These are phyloP conservation scores for Chromis chromis DNA, from an alignment of 2,797 vertebrate species.

Conservation along the genomic window DNA sequence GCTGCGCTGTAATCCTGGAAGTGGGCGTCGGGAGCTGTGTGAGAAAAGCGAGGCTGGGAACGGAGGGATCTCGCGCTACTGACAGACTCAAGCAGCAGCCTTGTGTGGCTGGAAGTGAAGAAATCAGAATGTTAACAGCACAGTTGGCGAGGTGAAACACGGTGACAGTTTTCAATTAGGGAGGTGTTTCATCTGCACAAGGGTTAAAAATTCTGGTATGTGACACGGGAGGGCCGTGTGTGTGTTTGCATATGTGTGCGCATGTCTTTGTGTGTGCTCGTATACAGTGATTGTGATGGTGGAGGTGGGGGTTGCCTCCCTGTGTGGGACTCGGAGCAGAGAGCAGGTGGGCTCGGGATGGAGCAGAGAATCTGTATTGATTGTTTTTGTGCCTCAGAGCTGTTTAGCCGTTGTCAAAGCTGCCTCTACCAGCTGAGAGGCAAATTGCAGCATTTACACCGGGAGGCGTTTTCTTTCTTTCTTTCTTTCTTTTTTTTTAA, in stretches of 20 bases:
- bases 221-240: conserved; percentile 40
- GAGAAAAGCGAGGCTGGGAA: conserved; percentile 36
- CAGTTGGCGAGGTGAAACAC: conserved; percentile 31
- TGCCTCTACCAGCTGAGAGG: conserved; percentile 98
- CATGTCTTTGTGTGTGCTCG: conserved; percentile 48
- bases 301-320: conserved; percentile 78
- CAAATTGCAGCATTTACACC: conserved; percentile 99
- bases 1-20: conserved; percentile 45
- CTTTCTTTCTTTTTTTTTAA: conserved; percentile 52
- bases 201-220: conserved; percentile 47
- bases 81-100: conserved; percentile 23
- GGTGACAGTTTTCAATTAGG: conserved; percentile 51
- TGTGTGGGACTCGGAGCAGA: conserved; percentile 86
- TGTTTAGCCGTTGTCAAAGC: conserved; percentile 97
- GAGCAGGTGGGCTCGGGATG: conserved; percentile 90
- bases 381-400: conserved; percentile 94
- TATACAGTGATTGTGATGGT: conserved; percentile 68
- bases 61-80: conserved; percentile 28
- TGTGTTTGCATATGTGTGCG: conserved; percentile 20
- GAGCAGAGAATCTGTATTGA: conserved; percentile 96
- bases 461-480: conserved; percentile 86
- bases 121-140: conserved; percentile 37
- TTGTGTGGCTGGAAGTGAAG: conserved; percentile 24
- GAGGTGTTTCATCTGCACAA: conserved; percentile 35
- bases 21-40: conserved; percentile 46